Percentiles rank a stretch among this genome's conserved stretches.
phyloP scores from a whole-genome alignment of 2,888 invertebrate genomes.

The Caprella mutica region DNA sequence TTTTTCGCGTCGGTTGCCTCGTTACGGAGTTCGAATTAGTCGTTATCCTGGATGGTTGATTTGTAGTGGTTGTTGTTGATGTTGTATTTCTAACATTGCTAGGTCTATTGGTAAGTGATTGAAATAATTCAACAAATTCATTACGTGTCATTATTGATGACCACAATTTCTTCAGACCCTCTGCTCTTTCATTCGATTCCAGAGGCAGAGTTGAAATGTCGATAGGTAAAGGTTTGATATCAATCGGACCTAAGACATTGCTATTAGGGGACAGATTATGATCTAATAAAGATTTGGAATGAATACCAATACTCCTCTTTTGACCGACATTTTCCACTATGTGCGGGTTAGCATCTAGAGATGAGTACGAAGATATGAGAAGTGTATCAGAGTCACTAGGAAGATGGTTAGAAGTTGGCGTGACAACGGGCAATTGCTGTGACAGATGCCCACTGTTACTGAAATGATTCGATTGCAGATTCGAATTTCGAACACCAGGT shows the following conservation, averaged over 20 bases:
- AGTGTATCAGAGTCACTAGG: neutral
- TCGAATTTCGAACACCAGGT: no score
- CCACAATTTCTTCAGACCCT: slow-evolving; percentile 2
- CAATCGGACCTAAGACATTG: neutral
- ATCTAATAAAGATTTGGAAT: no score
- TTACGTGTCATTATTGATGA: neutral
- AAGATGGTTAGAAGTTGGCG: slow-evolving; percentile 6
- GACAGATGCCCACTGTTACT: neutral
- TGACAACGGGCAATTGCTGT: neutral
- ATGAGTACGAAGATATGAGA: neutral
- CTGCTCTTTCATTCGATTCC: slow-evolving; percentile 3
- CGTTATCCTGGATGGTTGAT: no score
- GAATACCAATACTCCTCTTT: neutral
- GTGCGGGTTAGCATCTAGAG: slow-evolving; percentile 2
- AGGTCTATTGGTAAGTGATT: neutral
- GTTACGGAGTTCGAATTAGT: no score
- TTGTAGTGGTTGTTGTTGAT: no score
- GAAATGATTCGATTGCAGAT: neutral
- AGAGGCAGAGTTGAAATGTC: slow-evolving; percentile 2
- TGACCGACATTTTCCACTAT: neutral
- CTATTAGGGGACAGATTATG: neutral
- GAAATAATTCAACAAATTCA: slow-evolving; percentile 1
- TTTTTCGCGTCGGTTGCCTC: no score
- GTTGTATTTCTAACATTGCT: no score
- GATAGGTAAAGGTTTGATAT: neutral